Percentiles rank a stretch among this genome's conserved stretches.
Conservation (phyloP, 1,140 invertebrate genomes). For the Harpegnathos saltator region DNA sequence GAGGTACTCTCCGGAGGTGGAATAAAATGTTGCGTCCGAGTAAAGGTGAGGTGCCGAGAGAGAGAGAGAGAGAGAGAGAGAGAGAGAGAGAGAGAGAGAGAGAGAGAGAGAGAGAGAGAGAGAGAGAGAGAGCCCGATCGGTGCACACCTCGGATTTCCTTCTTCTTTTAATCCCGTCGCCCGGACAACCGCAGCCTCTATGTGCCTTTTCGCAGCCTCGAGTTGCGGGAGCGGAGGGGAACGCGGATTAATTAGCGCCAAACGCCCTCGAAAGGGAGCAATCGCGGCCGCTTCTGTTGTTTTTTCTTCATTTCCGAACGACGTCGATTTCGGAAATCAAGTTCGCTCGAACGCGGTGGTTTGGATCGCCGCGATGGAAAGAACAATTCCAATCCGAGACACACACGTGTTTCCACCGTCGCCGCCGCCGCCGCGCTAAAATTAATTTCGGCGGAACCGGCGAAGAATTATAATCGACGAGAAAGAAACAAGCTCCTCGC, state of each 20-base stretch:
- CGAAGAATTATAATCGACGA: constrained; percentile 50
- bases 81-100: constrained; percentile 47
- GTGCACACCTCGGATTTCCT: constrained; percentile 7
- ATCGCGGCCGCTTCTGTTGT: too few species aligned
- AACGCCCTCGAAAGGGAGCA: too few species aligned
- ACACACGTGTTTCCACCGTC: constrained; percentile 32
- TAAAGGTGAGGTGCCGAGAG: constrained; percentile 51
- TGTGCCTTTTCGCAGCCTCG: too few species aligned
- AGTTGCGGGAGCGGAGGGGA: too few species aligned
- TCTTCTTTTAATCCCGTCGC: neutral
- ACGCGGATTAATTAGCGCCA: too few species aligned
- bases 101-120: constrained; percentile 43
- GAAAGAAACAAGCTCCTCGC: constrained; percentile 9
- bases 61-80: constrained; percentile 44
- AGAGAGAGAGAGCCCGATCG: constrained; percentile 37
- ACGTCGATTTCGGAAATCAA: too few species aligned
- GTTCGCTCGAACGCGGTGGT: too few species aligned
- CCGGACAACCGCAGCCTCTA: too few species aligned
- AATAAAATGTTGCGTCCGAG: constrained; percentile 55
- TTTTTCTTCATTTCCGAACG: too few species aligned
- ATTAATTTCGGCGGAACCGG: constrained; percentile 63
- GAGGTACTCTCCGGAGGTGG: constrained; percentile 42
- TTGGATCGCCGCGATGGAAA: constrained; percentile 46
- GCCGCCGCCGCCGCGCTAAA: constrained; percentile 60
- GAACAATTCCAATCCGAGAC: constrained; percentile 55